Evolutionary conservation across 2,113 vertebrate species (phyloP).

Genomic region (Nasalis larvatus): DNA sequence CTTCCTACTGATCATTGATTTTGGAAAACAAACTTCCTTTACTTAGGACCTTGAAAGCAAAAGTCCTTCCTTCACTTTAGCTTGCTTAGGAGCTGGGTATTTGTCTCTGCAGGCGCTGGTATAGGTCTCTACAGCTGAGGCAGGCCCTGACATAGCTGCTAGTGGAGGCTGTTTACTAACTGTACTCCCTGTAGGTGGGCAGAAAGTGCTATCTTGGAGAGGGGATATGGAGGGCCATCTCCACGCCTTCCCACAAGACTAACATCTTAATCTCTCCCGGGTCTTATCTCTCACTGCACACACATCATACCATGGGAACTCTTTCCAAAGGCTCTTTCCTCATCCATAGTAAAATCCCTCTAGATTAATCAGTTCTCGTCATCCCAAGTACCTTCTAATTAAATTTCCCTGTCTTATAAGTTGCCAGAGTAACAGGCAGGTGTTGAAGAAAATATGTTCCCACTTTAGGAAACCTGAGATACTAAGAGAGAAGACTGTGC

Average conservation of each 20-base stretch:
- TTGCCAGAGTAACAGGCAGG: neutral
- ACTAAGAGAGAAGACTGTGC: neutral
- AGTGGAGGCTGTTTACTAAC: neutral
- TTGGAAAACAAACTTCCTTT: neutral
- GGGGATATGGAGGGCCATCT: neutral
- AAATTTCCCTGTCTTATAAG: neutral
- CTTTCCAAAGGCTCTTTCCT: neutral
- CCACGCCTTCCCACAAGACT: neutral
- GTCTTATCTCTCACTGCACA: neutral
- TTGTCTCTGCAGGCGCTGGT: neutral
- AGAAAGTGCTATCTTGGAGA: neutral
- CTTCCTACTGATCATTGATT: neutral
- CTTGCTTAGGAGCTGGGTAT: neutral
- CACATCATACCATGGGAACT: neutral
- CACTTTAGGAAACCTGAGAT: neutral
- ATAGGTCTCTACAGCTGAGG: neutral
- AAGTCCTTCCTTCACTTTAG: neutral
- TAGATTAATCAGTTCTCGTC: neutral
- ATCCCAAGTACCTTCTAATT: neutral
- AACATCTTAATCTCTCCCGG: neutral
- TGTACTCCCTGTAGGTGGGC: neutral
- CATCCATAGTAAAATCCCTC: neutral
- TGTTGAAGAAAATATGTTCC: conserved; percentile 6
- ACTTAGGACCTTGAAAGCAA: neutral
- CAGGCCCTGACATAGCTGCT: neutral